phyloP scores from a whole-genome alignment of 2,888 invertebrate genomes.

The Pseudanteris insignis region DNA sequence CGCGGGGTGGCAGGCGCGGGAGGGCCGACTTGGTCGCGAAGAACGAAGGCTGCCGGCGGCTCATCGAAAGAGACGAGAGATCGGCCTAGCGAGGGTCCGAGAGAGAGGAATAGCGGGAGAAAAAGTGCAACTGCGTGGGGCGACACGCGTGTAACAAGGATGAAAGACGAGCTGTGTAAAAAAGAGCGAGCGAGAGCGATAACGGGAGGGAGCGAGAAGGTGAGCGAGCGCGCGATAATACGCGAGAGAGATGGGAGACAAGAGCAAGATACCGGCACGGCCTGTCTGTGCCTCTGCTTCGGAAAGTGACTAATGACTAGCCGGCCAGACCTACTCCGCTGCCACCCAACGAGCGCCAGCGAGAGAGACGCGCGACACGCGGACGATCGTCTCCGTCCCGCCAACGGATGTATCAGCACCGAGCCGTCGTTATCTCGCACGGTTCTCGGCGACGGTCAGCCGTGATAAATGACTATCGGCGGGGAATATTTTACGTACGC shows the following conservation, averaged over 20 bases:
- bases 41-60: conserved; percentile 45
- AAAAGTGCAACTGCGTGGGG: too few relatives aligned
- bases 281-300: conserved; percentile 66
- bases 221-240: too few relatives aligned
- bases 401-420: conserved; percentile 42
- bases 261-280: conserved; percentile 58
- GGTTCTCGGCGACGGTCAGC: conserved; percentile 53
- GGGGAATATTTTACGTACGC: conserved; percentile 44
- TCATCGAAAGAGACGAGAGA: conserved; percentile 17
- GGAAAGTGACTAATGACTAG: conserved; percentile 67
- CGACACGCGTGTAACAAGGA: too few relatives aligned
- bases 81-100: too few relatives aligned
- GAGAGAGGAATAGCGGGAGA: too few relatives aligned
- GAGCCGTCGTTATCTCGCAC: conserved; percentile 45
- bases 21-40: conserved; percentile 38
- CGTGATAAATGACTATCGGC: conserved; percentile 63
- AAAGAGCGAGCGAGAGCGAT: conserved; percentile 39
- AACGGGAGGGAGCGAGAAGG: too few relatives aligned
- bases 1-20: conserved; percentile 27
- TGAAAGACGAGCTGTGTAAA: conserved; percentile 15
- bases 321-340: conserved; percentile 58
- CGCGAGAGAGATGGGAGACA: conserved; percentile 27
- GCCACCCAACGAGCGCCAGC: conserved; percentile 58
- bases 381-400: conserved; percentile 28
- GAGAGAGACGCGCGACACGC: conserved; percentile 27